Percentiles rank a stretch among this genome's conserved stretches.
Conservation (phyloP, 2,797 vertebrate genomes). For the Hemibagrus guttatus region DNA sequence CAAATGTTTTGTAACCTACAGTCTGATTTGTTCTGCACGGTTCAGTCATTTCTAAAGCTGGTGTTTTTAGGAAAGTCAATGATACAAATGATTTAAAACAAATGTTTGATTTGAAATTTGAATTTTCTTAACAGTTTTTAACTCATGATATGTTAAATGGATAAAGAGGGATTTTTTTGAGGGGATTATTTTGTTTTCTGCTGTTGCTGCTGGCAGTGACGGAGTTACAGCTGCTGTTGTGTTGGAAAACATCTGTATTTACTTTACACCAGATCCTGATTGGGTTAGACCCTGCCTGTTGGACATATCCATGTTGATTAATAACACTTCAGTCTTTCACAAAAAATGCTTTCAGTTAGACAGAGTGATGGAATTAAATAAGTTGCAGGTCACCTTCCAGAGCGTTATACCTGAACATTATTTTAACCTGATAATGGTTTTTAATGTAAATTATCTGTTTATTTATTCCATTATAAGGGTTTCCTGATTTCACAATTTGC, state of each 20-base stretch:
- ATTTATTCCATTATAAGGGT: background rate
- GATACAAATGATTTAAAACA: no score
- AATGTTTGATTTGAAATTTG: no score
- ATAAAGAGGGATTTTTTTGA: background rate
- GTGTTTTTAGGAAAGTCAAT: background rate
- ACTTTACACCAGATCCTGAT: background rate
- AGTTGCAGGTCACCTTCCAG: background rate
- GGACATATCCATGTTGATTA: no score
- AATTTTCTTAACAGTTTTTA: no score
- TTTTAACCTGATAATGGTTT: background rate
- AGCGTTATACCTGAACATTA: no score
- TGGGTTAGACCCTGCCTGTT: no score
- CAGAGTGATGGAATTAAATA: background rate
- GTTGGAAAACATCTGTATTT: background rate
- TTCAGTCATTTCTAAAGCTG: background rate
- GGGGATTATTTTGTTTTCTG: background rate
- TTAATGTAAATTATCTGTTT: background rate
- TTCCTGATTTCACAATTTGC: background rate
- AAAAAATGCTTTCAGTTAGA: background rate
- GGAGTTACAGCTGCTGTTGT: background rate
- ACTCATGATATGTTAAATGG: no score
- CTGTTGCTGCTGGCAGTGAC: background rate
- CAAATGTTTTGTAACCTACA: no score
- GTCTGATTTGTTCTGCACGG: no score
- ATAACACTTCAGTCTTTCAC: no score